Evolutionary conservation across 2,888 invertebrate species (phyloP), one percentile per base, ranked within the genome.

Genomic region (Mystacides longicornis): DNA sequence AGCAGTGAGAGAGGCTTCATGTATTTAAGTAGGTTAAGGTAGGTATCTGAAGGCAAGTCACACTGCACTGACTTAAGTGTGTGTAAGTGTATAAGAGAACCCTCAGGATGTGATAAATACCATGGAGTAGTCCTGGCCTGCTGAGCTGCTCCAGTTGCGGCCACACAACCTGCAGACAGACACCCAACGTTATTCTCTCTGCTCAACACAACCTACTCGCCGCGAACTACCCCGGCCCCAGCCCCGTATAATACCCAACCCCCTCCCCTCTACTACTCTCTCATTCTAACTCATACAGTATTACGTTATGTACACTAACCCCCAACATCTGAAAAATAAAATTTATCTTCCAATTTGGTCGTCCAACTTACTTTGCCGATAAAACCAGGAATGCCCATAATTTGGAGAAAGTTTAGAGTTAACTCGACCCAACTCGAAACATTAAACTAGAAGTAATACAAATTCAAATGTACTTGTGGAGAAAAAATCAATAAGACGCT

Each of bases 161-260:
- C 60, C 74, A 74, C 76, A 72, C 75, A 75, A 75, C 70, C 77
- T 77, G 77, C 76, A 77, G 77, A 77, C 73, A 77, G 75, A 76
- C 73, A 75, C 73, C 74, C 72, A 60, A 60, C 72, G 75, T 77
- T 77, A 77, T 75, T 52, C 56, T 47, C 33, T 50, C 47, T 52
- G 52, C 46, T 47, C 45, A 50, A 21, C 50, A 22, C 50, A 51
- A 31, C 50, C n/a, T 45, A 23, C 47, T 14, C 48, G 23, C 71
- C 72, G 69, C 73, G 71, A 72, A 73, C 74, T 73, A 72, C 73
- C 72, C 67, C 60, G n/a, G n/a, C 69, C 63, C 63, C 49, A 43
- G 45, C 57, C 67, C 5, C 5, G 7, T 27, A 27, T 27, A 7
- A 27, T 27, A 27, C 27, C 27, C 27, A 27, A 27, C 5, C 27